These are phyloP conservation scores for Luffia ferchaultella DNA, from an alignment of 2,888 invertebrate genomes.

Conservation along the genomic window DNA sequence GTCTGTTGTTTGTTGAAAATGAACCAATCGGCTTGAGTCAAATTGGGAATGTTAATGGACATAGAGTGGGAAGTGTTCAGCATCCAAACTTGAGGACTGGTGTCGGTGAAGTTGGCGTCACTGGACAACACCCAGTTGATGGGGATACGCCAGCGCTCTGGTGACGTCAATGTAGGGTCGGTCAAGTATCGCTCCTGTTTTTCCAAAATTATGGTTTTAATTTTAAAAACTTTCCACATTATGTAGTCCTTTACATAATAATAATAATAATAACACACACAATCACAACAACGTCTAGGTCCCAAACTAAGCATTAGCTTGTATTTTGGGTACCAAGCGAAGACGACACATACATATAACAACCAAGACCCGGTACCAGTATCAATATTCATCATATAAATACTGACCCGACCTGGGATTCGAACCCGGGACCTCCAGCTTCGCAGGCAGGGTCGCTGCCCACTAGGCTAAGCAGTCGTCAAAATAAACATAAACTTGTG, in stretches of 20 bases:
- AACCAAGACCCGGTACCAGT: too few species aligned
- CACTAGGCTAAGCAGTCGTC: not conserved
- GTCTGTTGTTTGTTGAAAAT: constrained; percentile 71
- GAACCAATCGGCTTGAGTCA: constrained; percentile 55
- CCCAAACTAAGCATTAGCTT: too few species aligned
- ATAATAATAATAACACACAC: too few species aligned
- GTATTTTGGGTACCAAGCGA: too few species aligned
- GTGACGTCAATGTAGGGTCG: constrained; percentile 27
- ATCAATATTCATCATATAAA: too few species aligned
- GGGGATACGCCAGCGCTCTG: constrained; percentile 60
- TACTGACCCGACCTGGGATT: too few species aligned
- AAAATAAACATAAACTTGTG: not conserved
- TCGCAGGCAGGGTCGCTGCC: too few species aligned
- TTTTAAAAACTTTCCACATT: not conserved
- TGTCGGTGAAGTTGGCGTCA: constrained; percentile 46
- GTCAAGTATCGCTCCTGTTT: constrained; percentile 44
- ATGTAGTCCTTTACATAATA: too few species aligned
- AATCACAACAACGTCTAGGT: too few species aligned
- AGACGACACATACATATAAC: too few species aligned
- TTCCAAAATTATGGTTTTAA: not conserved
- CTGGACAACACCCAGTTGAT: constrained; percentile 56
- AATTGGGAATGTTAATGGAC: constrained; percentile 30
- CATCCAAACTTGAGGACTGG: constrained; percentile 59
- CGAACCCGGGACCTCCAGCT: too few species aligned
- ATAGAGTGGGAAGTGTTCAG: constrained; percentile 23